Evolutionary conservation across 2,113 vertebrate species (phyloP).

Genomic region (Rattus rattus): DNA sequence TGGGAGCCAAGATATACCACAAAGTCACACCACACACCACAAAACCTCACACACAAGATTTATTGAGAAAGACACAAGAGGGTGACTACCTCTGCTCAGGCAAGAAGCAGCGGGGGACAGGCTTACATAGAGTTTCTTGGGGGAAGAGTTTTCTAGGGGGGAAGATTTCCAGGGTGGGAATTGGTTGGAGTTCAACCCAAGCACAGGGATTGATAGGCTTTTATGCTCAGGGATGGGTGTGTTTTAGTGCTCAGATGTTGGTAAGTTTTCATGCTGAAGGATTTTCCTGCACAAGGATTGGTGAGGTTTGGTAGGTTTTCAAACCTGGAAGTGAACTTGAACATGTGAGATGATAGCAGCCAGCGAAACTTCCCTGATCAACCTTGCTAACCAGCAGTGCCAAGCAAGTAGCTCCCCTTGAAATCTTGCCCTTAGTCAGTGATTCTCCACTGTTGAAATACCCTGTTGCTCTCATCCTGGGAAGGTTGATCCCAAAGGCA

Average conservation of each 20-base stretch:
- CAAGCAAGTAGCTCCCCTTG: neutral
- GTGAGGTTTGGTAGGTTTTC: neutral
- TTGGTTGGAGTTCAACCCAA: neutral
- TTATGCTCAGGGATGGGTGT: no score
- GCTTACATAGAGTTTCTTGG: neutral
- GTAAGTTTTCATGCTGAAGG: no score
- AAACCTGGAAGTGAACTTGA: neutral
- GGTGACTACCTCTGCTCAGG: neutral
- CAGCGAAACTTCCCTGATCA: neutral
- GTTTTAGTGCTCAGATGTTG: neutral
- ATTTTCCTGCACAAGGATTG: neutral
- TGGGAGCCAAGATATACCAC: neutral
- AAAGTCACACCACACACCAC: neutral
- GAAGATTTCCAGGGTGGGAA: neutral
- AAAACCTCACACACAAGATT: neutral
- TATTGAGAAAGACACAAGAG: neutral
- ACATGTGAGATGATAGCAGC: neutral
- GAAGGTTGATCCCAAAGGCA: neutral
- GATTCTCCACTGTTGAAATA: neutral
- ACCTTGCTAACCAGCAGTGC: neutral
- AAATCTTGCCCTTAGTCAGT: neutral
- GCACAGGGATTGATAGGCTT: neutral
- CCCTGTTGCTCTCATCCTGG: neutral
- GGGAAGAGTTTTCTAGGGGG: neutral
- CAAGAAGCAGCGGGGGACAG: neutral